Evolutionary conservation across 2,113 vertebrate genomes (phyloP).

Genomic region (Takifugu bimaculatus): DNA sequence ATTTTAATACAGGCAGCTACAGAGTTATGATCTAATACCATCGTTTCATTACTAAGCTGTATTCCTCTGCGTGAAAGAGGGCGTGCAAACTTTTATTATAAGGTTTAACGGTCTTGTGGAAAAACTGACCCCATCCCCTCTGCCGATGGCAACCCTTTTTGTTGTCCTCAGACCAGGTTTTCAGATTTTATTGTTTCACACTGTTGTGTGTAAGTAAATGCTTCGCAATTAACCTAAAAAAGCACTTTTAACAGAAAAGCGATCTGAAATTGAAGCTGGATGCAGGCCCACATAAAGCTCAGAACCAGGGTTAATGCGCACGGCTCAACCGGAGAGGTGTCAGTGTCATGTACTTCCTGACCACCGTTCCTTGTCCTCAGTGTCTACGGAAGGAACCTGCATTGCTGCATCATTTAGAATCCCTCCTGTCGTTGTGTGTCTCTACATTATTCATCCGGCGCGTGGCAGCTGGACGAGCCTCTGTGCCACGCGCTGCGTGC

Average conservation of each 20-base stretch:
- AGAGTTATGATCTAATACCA: too few relatives aligned
- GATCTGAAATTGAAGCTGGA: too few relatives aligned
- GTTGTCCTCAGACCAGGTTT: too few relatives aligned
- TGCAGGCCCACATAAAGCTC: too few relatives aligned
- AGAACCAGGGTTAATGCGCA: conserved; percentile 13
- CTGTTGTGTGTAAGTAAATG: too few relatives aligned
- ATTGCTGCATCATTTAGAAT: conserved; percentile 58
- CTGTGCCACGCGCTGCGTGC: conserved; percentile 1
- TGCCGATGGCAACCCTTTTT: neutral
- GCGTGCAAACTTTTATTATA: too few relatives aligned
- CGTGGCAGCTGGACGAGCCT: conserved; percentile 36
- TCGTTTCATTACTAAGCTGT: too few relatives aligned
- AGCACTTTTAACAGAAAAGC: too few relatives aligned
- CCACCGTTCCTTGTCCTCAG: conserved; percentile 18
- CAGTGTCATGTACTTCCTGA: conserved; percentile 31
- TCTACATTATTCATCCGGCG: conserved; percentile 54
- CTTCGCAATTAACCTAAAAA: too few relatives aligned
- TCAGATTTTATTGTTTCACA: too few relatives aligned
- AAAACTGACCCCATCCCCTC: neutral
- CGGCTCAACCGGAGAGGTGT: conserved; percentile 16
- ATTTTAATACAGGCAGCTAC: too few relatives aligned
- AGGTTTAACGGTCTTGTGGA: neutral
- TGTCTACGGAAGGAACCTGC: conserved; percentile 23
- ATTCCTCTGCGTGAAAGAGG: neutral
- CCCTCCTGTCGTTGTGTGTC: conserved; percentile 47